Base-by-base conservation (phyloP, 1,140 invertebrate genomes). In the Subanguina moxae region DNA sequence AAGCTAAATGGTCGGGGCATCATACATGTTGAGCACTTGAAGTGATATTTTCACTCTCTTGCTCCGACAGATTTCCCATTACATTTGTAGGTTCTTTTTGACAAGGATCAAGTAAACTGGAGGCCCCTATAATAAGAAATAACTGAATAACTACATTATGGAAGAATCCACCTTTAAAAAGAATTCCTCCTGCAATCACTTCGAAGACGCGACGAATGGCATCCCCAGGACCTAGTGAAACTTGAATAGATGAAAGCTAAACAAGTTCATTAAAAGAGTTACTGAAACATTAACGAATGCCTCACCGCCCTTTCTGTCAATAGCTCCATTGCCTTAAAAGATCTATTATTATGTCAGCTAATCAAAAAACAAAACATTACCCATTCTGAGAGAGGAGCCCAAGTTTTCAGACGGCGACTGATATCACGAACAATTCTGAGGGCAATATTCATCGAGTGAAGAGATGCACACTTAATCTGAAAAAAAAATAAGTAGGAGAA, bases 21-120 rank as follows among this genome's bases (percentile, higher is more conserved):
- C 48, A 21, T 52, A 52, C 48, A 83, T 93, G 90, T 86, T 97
- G 89, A 28, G 93, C 92, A 57, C 91, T 93, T 17, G 92, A 90
- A 28, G 94, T 97, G 70, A 98, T 89, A 84, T 97, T 93, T 85
- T 97, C 93, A 57, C 93, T 86, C 80, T 95, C 90, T 85, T 98
- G 94, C 42, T 89, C 87, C 7, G 89, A 90, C 69, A 97, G 86
- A 63, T 87, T 88, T 15, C 87, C 87, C 48, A 92, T 86, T 25
- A 92, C 92, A 86, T 97, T 93, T 38, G 89, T 88, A n/a, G 90
- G 89, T 57, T 96, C 93, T 83, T 96, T 96, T 84, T 97, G 94
- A 84, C 94, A 97, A 7, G 94, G 94, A 87, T 97, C 94, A 28
- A 91, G 86, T 64, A 97, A 84, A 62, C 93, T 93, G 76, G 84